Base-by-base conservation (phyloP, 2,888 invertebrate genomes). In the Pimpla rufipes region DNA sequence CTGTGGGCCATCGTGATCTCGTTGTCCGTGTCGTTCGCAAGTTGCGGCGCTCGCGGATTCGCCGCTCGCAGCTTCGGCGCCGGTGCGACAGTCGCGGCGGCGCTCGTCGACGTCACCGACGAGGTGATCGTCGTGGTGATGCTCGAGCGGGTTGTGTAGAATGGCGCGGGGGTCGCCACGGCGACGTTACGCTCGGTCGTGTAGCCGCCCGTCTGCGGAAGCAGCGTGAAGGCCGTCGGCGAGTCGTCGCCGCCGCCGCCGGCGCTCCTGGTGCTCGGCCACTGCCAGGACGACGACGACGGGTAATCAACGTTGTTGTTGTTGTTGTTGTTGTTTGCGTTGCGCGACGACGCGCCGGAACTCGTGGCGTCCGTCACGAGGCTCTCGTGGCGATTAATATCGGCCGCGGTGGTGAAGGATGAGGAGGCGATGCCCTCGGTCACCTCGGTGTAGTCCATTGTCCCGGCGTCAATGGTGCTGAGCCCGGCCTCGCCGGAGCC, bases 1-100 rank as follows among this genome's bases (percentile, higher is more conserved):
- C 96, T 95, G 88, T 97, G 96, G 0, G 97, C 96, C 87, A 96
- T 96, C 88, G 95, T 94, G 64, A 96, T 95, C 79, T 95, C 95
- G 50, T 96, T 95, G n/a, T 96, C 96, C 1, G 96, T 95, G 0
- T 95, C 92, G 76, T 95, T n/a, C n/a, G n/a, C n/a, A n/a, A n/a
- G 83, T 18, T 84, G 78, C 3, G 77, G 77, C 18, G 13, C 45
- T 74, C n/a, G 62, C 23, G 5, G 47, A 64, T 23, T 66, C 29
- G 29, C n/a, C n/a, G 29, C 3, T 29, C 29, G 29, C 29, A 5
- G 5, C 29, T 29, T 29, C 5, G 5, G 2, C 29, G 29, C 2
- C 29, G 29, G 29, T n/a, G n/a, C n/a, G n/a, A n/a, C n/a, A 29
- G 29, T 29, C 29, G 29, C 29, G 29, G 5, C 29, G 29, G 5